A percentile compares a stretch with the other conserved stretches of the same genome.
These are phyloP conservation scores for Aphyosemion australe DNA, from an alignment of 2,113 vertebrate species.

Conservation along the genomic window DNA sequence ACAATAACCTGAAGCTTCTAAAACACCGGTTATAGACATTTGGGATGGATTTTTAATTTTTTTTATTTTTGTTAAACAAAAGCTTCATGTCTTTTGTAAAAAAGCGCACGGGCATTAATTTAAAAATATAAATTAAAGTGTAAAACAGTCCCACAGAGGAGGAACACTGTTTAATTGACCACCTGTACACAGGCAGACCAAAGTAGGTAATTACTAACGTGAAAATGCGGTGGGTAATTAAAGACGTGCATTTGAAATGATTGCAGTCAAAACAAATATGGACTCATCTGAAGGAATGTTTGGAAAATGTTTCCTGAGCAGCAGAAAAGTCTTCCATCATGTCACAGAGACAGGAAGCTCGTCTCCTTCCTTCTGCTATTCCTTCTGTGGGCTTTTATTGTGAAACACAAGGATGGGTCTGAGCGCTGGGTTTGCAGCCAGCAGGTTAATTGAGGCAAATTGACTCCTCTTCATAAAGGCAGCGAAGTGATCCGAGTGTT, in stretches of 20 bases:
- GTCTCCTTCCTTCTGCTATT: too few relatives aligned
- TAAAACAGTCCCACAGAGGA: background rate
- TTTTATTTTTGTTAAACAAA: background rate
- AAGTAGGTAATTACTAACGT: background rate
- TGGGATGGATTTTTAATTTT: too few relatives aligned
- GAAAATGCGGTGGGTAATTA: background rate
- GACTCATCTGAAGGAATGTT: background rate
- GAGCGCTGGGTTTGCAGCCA: slow-evolving; percentile 6
- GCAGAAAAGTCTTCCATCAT: background rate
- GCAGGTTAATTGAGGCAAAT: slow-evolving; percentile 50
- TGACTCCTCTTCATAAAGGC: slow-evolving; percentile 16
- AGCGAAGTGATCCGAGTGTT: slow-evolving; percentile 14
- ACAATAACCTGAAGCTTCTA: rapidly evolving
- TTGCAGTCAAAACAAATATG: background rate
- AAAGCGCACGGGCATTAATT: background rate
- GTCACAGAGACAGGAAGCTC: slow-evolving; percentile 4
- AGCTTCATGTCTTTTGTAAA: background rate
- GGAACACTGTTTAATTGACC: background rate
- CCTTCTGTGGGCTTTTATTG: too few relatives aligned
- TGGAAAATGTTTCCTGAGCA: background rate
- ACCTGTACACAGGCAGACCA: background rate
- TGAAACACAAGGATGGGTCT: too few relatives aligned
- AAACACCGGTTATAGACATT: background rate
- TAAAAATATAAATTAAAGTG: background rate
- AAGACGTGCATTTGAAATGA: background rate